Percentiles rank a stretch among this genome's conserved stretches.
These are phyloP conservation scores for Zosterops japonicus DNA, from an alignment of 2,113 vertebrate species.

Conservation along the genomic window DNA sequence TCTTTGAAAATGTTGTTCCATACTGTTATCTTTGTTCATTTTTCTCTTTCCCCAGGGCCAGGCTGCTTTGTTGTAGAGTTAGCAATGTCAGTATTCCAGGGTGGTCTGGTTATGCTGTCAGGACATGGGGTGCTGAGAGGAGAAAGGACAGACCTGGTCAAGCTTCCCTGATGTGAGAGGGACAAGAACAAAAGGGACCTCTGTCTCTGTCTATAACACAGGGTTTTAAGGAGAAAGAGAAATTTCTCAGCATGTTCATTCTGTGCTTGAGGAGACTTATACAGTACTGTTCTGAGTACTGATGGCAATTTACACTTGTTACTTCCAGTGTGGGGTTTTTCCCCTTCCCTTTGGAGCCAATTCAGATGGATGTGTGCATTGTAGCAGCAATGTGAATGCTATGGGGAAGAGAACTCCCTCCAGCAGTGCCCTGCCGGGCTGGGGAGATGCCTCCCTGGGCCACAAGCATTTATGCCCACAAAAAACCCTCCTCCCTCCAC, in stretches of 20 bases:
- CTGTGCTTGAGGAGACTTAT: neutral
- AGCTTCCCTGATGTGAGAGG: neutral
- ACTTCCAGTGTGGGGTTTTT: neutral
- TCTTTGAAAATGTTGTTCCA: neutral
- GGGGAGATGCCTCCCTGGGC: neutral
- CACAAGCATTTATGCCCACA: neutral
- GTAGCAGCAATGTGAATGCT: neutral
- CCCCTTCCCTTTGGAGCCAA: neutral
- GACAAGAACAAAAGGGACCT: neutral
- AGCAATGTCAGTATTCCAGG: neutral
- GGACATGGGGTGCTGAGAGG: neutral
- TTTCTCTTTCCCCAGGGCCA: neutral
- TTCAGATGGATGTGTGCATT: neutral
- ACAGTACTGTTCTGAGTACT: neutral
- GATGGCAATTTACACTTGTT: neutral
- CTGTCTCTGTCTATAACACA: neutral
- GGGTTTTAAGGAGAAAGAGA: neutral
- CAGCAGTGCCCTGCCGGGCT: neutral
- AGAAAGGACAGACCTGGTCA: neutral
- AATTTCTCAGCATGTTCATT: neutral
- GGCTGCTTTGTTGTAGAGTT: fast-evolving
- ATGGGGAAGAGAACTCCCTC: neutral
- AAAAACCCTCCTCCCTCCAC: neutral
- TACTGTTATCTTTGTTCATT: neutral
- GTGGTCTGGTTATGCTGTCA: neutral